These are phyloP conservation scores for Microcebus lehilahytsara DNA, from an alignment of 2,113 vertebrate species.

Conservation along the genomic window DNA sequence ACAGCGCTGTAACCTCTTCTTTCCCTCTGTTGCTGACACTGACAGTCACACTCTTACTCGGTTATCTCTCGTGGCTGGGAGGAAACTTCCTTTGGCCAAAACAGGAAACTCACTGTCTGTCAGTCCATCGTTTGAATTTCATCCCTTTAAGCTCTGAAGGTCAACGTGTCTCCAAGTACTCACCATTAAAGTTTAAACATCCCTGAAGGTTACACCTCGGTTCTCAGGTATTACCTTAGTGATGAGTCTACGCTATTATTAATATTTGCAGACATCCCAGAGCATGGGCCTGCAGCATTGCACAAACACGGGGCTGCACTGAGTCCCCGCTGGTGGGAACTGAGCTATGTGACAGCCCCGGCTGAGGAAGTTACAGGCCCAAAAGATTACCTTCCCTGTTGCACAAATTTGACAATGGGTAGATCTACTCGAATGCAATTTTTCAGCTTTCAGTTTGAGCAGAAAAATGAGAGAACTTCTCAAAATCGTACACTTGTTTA, in stretches of 20 bases:
- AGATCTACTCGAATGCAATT: not conserved
- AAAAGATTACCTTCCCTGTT: not conserved
- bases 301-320: accelerated
- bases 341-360: not conserved
- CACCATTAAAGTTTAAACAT: not conserved
- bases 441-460: not conserved
- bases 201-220: not conserved
- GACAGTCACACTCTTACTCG: accelerated
- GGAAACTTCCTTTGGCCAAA: not conserved
- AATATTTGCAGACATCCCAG: not conserved
- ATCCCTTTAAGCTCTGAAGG: not conserved
- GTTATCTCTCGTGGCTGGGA: not conserved
- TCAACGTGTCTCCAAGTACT: not conserved
- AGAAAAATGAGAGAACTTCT: not conserved
- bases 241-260: not conserved
- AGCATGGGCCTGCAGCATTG: accelerated
- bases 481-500: not conserved
- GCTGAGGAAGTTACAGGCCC: not conserved
- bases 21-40: not conserved
- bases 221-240: not conserved
- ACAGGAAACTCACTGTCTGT: not conserved
- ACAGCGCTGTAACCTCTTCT: accelerated
- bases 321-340: no score
- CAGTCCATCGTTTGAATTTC: not conserved
- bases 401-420: not conserved